Evolutionary conservation across 2,113 vertebrate genomes (phyloP).

Genomic region (Sus scrofa): DNA sequence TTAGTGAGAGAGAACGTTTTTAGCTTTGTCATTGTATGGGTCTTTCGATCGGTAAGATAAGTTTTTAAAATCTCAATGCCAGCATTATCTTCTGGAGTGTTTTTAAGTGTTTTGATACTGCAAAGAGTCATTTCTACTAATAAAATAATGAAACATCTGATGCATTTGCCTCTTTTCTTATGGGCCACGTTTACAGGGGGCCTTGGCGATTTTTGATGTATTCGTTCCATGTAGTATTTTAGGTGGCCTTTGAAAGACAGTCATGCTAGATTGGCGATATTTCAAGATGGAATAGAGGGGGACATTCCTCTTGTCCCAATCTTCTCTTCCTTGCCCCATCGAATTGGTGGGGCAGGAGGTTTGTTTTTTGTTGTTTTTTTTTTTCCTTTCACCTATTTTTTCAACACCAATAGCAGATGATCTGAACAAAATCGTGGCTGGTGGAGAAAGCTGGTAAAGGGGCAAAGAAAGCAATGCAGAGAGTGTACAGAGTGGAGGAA

Average conservation of each 20-base stretch:
- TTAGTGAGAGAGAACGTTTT: slow-evolving; percentile 65
- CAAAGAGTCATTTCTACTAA: neutral
- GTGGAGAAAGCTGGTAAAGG: neutral
- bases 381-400: neutral
- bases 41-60: neutral
- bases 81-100: neutral
- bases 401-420: neutral
- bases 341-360: neutral
- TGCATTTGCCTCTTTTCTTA: neutral
- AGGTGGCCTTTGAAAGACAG: slow-evolving; percentile 23
- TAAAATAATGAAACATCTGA: neutral
- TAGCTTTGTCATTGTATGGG: slow-evolving; percentile 62
- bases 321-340: neutral
- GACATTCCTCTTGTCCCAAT: neutral
- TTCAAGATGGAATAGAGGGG: neutral
- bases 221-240: neutral
- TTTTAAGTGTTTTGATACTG: neutral
- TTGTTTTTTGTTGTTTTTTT: neutral
- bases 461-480: neutral
- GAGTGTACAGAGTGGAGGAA: neutral
- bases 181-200: neutral
- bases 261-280: neutral
- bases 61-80: neutral
- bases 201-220: neutral
- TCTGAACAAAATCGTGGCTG: neutral